Evolutionary conservation across 2,888 invertebrate species (phyloP), one percentile per base, ranked within the genome.

Genomic region (Oscheius sp.): DNA sequence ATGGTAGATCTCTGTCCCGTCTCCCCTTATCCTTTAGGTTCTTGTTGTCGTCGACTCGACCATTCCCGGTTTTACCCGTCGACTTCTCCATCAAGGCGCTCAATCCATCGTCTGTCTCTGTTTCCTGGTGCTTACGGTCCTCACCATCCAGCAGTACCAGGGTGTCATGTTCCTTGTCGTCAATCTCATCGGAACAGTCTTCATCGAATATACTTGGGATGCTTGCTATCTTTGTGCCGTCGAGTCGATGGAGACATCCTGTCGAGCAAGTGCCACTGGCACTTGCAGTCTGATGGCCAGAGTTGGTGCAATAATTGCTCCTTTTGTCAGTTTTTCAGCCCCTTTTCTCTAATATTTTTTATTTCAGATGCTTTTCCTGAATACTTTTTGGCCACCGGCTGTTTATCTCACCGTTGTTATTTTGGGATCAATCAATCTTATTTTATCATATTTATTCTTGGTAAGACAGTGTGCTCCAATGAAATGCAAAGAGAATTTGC

Each of bases 131-230:
- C 77, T 87, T 12, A 82, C 84, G 18, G 64, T 84, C 43, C 77
- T 87, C 73, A 86, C 82, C 6, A 74, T 84, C 71, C 64, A 75
- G 49, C 76, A 77, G 16, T 82, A 83, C 53, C 66, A 71, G 41
- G 84, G 87, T 9, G 59, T 80, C 27, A 79, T 76, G 35, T 84
- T 87, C 76, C 76, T 88, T 5, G 76, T 87, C 12, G 78, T 86
- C 35, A 86, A 85, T 66, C 66, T 88, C 13, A 74, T 86, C 63
- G 88, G 88, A 49, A 85, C 85, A 3, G 82, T 87, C 0, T 87
- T 88, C 81, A 85, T 88, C 73, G 88, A 87, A 73, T 86, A 87
- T 75, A 87, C 86, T 2, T 87, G 88, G 87, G 87, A 87, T 75
- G 87, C 87, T 0, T 85, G 85, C 63, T 87, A 87, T 71, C 76